A percentile compares a stretch with the other conserved stretches of the same genome.
Evolutionary conservation across 2,113 vertebrate species (phyloP).

Genomic region (Tragelaphus strepsiceros): DNA sequence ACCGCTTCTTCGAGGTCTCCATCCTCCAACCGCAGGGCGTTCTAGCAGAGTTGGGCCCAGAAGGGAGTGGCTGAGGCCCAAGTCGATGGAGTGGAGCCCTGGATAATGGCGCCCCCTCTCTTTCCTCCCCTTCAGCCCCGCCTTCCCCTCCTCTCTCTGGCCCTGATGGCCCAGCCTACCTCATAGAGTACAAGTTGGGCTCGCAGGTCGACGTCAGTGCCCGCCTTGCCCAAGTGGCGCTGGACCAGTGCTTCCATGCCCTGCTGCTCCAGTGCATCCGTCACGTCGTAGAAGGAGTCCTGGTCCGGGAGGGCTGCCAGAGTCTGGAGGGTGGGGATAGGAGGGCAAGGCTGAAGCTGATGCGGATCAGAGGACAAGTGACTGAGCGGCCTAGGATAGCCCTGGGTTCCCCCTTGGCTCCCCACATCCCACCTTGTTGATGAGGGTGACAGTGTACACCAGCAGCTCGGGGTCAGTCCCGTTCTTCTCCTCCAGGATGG

Average conservation of each 20-base stretch:
- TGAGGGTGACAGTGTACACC: constrained; percentile 91
- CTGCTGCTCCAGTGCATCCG: constrained; percentile 92
- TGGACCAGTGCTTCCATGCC: constrained; percentile 92
- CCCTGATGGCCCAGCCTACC: constrained; percentile 71
- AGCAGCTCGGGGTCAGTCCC: constrained; percentile 90
- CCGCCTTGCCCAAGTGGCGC: constrained; percentile 82
- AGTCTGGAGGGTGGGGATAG: constrained; percentile 76
- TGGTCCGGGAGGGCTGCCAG: constrained; percentile 93
- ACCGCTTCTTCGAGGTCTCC: constrained; percentile 80
- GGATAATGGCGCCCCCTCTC: neutral
- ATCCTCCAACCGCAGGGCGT: constrained; percentile 87
- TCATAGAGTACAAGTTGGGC: constrained; percentile 91
- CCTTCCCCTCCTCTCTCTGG: neutral
- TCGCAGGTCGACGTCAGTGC: constrained; percentile 85
- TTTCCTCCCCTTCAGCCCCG: neutral
- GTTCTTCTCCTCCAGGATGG: constrained; percentile 89
- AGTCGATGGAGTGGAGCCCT: neutral
- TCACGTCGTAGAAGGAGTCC: constrained; percentile 96
- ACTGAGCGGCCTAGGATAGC: neutral
- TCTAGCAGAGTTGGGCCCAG: constrained; percentile 73
- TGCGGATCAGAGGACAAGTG: neutral
- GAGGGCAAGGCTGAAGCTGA: neutral
- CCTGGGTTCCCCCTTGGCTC: neutral
- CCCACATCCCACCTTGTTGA: constrained; percentile 89
- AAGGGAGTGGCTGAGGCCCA: neutral